phyloP scores from a whole-genome alignment of 2,113 vertebrate species.

The Syrmaticus mikado region DNA sequence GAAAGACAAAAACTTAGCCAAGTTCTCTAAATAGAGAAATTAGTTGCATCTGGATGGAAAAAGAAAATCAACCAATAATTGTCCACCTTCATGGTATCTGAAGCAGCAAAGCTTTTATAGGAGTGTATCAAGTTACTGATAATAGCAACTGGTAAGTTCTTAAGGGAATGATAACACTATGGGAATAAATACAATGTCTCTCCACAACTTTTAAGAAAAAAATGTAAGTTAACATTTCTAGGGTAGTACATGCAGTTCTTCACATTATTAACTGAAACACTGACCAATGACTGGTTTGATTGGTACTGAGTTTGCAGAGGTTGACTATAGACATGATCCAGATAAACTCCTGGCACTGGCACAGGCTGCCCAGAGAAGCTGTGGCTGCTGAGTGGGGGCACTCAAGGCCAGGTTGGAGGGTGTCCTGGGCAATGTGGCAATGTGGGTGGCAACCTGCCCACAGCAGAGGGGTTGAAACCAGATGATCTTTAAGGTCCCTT shows the following conservation, averaged over 20 bases:
- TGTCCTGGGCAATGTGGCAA: no score
- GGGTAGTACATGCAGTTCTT: no score
- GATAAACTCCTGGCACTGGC: neutral
- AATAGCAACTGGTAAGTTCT: neutral
- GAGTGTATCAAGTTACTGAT: neutral
- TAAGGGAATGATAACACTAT: neutral
- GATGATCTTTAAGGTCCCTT: no score
- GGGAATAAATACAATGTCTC: neutral
- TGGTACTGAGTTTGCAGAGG: neutral
- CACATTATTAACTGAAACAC: neutral
- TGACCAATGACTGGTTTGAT: neutral
- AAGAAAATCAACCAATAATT: neutral
- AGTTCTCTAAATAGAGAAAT: neutral
- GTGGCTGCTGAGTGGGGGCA: no score
- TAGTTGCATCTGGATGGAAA: neutral
- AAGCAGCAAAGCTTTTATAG: neutral
- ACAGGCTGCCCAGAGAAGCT: no score
- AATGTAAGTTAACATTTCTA: neutral
- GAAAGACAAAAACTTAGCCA: neutral
- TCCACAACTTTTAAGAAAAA: neutral
- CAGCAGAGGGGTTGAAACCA: no score
- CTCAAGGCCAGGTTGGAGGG: no score
- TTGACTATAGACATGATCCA: neutral
- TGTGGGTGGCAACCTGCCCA: no score
- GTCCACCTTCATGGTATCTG: neutral